These are phyloP conservation scores for Hirtodrosophila duncani DNA, from an alignment of 2,888 invertebrate species.

Conservation along the genomic window DNA sequence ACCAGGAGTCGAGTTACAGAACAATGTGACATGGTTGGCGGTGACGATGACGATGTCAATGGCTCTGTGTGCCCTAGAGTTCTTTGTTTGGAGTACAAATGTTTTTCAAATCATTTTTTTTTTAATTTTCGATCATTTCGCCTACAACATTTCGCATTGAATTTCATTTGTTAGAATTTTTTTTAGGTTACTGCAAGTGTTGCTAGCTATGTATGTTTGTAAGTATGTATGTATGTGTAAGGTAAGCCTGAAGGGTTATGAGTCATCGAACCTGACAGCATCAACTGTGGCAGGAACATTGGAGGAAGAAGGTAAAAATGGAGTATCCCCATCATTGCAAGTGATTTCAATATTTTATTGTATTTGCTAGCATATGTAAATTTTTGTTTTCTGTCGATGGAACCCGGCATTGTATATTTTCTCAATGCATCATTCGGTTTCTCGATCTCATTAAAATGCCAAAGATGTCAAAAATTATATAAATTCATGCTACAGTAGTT, in stretches of 20 bases:
- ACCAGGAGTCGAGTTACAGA: conserved; percentile 52
- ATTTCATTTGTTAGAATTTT: conserved; percentile 52
- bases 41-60: conserved; percentile 53
- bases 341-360: too few relatives aligned
- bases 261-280: conserved; percentile 38
- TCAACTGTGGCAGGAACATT: too few relatives aligned
- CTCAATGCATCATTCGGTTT: too few relatives aligned
- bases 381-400: too few relatives aligned
- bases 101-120: conserved; percentile 49
- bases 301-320: too few relatives aligned
- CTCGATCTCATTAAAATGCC: too few relatives aligned
- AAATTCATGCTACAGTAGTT: too few relatives aligned
- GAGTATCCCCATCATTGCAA: too few relatives aligned
- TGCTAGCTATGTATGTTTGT: conserved; percentile 24
- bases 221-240: too few relatives aligned
- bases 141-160: conserved; percentile 55
- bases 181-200: conserved; percentile 22
- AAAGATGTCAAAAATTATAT: too few relatives aligned
- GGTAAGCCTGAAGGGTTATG: conserved; percentile 30
- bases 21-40: conserved; percentile 27
- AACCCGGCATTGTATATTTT: too few relatives aligned
- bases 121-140: conserved; percentile 23
- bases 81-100: conserved; percentile 47
- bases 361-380: too few relatives aligned
- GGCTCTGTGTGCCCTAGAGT: conserved; percentile 26